Percentiles rank a stretch among this genome's conserved stretches.
These are phyloP conservation scores for Pandion haliaetus DNA, from an alignment of 2,113 vertebrate genomes.

Conservation along the genomic window DNA sequence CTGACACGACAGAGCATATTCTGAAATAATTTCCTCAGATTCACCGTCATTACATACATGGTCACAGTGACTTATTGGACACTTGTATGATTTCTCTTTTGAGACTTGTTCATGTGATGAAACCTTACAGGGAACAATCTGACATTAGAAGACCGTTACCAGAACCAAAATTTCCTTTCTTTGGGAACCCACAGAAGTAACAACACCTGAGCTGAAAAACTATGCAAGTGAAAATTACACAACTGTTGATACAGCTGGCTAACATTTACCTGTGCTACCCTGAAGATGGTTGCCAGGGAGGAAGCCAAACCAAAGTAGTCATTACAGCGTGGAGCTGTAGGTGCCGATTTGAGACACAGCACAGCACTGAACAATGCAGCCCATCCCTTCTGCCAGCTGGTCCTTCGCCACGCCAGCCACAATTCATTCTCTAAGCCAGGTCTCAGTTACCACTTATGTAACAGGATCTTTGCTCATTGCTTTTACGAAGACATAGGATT, in stretches of 20 bases:
- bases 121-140: background rate
- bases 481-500: background rate
- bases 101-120: background rate
- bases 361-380: background rate
- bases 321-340: background rate
- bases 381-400: background rate
- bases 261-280: background rate
- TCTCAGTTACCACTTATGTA: background rate
- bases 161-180: background rate
- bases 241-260: background rate
- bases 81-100: background rate
- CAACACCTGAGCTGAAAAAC: background rate
- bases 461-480: background rate
- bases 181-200: background rate
- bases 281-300: background rate
- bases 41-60: background rate
- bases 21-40: background rate
- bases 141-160: background rate
- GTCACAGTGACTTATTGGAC: background rate
- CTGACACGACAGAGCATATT: background rate
- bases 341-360: fast-evolving
- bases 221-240: background rate
- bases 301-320: background rate
- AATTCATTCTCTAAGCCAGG: background rate
- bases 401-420: background rate